Evolutionary conservation across 2,888 invertebrate species (phyloP).

Genomic region (Mimumesa dahlbomi): DNA sequence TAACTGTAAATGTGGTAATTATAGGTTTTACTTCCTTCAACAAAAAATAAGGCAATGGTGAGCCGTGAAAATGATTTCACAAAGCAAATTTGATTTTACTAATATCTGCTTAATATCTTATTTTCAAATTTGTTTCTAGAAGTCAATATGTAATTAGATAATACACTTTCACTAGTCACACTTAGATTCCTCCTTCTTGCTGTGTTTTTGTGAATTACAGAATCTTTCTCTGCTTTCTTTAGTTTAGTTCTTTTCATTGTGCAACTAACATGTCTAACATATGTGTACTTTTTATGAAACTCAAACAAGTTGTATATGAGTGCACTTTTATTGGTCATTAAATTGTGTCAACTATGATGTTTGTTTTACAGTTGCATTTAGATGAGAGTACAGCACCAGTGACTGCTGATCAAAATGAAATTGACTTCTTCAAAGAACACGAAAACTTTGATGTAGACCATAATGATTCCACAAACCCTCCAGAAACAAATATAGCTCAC

Average conservation of each 20-base stretch:
- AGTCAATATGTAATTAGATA: conserved; percentile 4
- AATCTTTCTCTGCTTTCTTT: conserved; percentile 1
- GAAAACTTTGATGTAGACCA: conserved; percentile 78
- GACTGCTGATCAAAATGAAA: conserved; percentile 86
- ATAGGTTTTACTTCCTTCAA: conserved; percentile 73
- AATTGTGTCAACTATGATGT: no score
- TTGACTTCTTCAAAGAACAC: conserved; percentile 95
- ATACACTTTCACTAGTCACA: conserved; percentile 6
- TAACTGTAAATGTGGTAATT: conserved; percentile 68
- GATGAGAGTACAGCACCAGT: conserved; percentile 84
- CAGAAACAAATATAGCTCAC: conserved; percentile 45
- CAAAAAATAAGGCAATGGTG: conserved; percentile 74
- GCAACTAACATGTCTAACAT: conserved; percentile 23
- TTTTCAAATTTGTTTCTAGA: conserved; percentile 22
- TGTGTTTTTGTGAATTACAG: neutral
- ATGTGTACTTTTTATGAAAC: conserved; percentile 11
- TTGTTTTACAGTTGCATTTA: conserved; percentile 85
- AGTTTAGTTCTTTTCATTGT: conserved; percentile 3
- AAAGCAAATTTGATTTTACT: conserved; percentile 46
- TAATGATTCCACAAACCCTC: conserved; percentile 48
- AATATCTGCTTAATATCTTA: conserved; percentile 46
- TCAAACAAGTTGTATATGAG: no score
- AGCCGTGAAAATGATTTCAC: conserved; percentile 65
- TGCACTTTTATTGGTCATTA: no score
- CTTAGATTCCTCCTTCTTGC: no score